Conservation (phyloP, 2,113 vertebrate genomes). For the Cranoglanis bouderius region DNA sequence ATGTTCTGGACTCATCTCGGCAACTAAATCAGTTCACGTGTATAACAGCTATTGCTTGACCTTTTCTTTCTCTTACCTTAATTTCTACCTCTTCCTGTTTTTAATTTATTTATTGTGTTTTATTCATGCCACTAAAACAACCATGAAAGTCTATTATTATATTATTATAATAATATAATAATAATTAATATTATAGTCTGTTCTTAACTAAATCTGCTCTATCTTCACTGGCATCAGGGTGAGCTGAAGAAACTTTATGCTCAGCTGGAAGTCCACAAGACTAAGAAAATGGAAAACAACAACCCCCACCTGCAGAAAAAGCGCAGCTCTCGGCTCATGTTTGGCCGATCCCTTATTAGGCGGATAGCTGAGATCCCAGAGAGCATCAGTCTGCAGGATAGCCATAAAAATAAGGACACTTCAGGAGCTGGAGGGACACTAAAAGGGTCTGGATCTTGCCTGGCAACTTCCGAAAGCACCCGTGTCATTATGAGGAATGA, state of each 20-base stretch:
- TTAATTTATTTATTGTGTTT: not conserved
- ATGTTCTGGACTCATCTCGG: not conserved
- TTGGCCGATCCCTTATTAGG: slow-evolving; percentile 79
- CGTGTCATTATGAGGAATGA: slow-evolving; percentile 64
- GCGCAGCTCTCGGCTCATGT: slow-evolving; percentile 73
- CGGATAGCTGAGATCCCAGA: slow-evolving; percentile 79
- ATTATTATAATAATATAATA: too few relatives aligned
- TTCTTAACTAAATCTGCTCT: slow-evolving; percentile 47
- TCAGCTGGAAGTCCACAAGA: slow-evolving; percentile 88
- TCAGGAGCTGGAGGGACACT: slow-evolving; percentile 60
- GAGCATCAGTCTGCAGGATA: slow-evolving; percentile 74
- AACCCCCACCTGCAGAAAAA: slow-evolving; percentile 93
- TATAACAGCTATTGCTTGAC: not conserved
- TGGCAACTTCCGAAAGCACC: slow-evolving; percentile 54
- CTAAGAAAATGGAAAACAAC: slow-evolving; percentile 83
- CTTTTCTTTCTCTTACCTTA: not conserved
- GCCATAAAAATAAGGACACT: slow-evolving; percentile 75
- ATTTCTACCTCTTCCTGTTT: not conserved
- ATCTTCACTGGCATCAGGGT: slow-evolving; percentile 73
- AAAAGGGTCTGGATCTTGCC: slow-evolving; percentile 69
- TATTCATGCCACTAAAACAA: not conserved
- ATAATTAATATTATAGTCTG: too few relatives aligned
- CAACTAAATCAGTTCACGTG: not conserved
- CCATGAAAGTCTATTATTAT: slow-evolving; percentile 21
- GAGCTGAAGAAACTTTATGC: slow-evolving; percentile 93